phyloP scores from a whole-genome alignment of 2,888 invertebrate genomes.

The Linnaemya tessellans region DNA sequence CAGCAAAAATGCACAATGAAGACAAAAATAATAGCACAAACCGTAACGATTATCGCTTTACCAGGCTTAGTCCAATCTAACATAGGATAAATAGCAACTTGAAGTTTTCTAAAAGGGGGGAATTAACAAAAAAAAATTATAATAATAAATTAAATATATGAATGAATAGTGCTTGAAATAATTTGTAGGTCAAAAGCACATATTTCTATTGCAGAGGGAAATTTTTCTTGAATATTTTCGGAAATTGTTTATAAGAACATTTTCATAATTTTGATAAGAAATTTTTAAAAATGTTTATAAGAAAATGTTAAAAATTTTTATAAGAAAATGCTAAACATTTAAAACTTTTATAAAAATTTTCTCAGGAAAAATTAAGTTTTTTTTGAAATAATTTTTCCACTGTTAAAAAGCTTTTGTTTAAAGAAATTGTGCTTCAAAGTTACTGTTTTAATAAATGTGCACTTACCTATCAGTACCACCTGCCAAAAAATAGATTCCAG shows the following conservation, averaged over 20 bases:
- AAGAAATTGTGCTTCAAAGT: background rate
- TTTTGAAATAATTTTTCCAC: too few relatives aligned
- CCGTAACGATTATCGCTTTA: conserved; percentile 85
- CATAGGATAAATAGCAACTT: conserved; percentile 88
- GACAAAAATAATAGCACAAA: conserved; percentile 86
- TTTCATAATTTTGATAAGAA: too few relatives aligned
- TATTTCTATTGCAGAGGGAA: too few relatives aligned
- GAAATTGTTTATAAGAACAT: too few relatives aligned
- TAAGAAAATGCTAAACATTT: too few relatives aligned
- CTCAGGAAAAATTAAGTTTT: too few relatives aligned
- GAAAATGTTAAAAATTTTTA: too few relatives aligned
- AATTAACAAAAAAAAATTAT: background rate
- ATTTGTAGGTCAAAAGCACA: too few relatives aligned
- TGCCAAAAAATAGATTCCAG: conserved; percentile 87
- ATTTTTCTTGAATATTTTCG: too few relatives aligned
- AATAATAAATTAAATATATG: background rate
- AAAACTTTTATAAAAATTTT: too few relatives aligned
- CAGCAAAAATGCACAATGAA: conserved; percentile 86
- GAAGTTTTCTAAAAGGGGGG: conserved; percentile 84
- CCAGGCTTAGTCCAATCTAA: conserved; percentile 90
- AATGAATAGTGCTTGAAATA: too few relatives aligned
- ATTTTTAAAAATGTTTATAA: too few relatives aligned
- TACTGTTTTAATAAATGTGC: background rate
- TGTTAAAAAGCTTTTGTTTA: background rate
- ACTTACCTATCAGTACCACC: conserved; percentile 89